A percentile compares a stretch with the other conserved stretches of the same genome.
Conservation (phyloP, 2,797 vertebrate species). For the Potorous gilbertii region DNA sequence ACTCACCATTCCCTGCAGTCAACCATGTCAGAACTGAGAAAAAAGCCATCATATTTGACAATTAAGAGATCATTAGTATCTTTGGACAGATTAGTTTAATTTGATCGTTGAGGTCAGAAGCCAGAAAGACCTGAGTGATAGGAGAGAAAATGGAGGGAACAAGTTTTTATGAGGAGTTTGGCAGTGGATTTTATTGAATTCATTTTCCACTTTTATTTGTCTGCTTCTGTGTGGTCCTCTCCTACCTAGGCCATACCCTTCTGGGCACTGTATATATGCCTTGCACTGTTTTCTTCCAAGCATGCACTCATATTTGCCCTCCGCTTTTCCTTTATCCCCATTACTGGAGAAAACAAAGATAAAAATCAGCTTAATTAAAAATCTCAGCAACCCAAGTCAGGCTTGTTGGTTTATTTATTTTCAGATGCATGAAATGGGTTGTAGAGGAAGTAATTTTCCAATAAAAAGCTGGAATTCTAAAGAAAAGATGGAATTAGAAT, state of each 20-base stretch:
- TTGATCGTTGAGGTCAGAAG: background rate
- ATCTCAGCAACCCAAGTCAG: background rate
- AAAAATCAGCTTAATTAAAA: background rate
- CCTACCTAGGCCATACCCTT: background rate
- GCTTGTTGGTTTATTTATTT: background rate
- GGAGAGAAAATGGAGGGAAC: background rate
- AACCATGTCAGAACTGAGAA: background rate
- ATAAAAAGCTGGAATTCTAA: background rate
- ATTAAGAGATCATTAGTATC: background rate
- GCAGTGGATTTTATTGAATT: background rate
- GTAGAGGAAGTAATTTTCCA: background rate
- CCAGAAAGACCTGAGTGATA: background rate
- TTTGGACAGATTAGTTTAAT: background rate
- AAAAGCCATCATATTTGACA: background rate
- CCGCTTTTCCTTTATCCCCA: constrained; percentile 6
- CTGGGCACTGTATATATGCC: background rate
- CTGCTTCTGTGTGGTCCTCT: background rate
- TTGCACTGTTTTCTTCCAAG: constrained; percentile 7
- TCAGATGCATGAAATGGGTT: background rate
- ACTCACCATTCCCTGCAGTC: background rate
- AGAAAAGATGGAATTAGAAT: background rate
- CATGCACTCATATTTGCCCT: background rate
- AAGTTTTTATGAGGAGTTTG: background rate
- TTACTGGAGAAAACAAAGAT: background rate
- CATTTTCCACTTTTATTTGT: background rate